Percentiles rank a stretch among this genome's conserved stretches.
Conservation (phyloP, 2,888 invertebrate genomes). For the Timandra comae region DNA sequence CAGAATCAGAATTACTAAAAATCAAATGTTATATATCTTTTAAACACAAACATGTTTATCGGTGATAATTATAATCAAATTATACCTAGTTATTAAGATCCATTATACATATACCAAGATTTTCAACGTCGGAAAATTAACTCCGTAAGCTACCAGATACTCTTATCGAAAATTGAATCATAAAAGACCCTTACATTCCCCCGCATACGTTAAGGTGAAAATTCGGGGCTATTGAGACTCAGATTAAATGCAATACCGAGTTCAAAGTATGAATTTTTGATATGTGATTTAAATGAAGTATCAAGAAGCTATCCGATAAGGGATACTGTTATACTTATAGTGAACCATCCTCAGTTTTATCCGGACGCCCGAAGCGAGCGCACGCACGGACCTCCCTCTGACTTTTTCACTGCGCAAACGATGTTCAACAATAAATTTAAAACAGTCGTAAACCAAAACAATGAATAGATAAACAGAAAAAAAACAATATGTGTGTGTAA, state of each 20-base stretch:
- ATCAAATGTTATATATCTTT: too few species aligned
- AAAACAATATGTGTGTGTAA: too few species aligned
- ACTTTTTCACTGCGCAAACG: too few species aligned
- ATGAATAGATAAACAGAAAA: too few species aligned
- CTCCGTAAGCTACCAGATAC: constrained; percentile 9
- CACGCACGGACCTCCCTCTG: too few species aligned
- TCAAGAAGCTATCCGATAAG: constrained; percentile 3
- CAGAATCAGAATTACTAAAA: too few species aligned
- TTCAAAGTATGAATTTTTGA: constrained; percentile 7
- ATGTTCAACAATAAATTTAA: too few species aligned
- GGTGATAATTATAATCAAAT: not conserved
- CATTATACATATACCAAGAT: constrained; percentile 11
- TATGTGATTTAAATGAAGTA: constrained; percentile 3
- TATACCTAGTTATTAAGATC: not conserved
- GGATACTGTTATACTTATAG: not conserved
- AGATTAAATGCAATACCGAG: constrained; percentile 2
- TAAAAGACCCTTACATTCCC: constrained; percentile 14
- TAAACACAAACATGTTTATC: not conserved
- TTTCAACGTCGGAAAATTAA: constrained; percentile 18
- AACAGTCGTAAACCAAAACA: constrained; percentile 5
- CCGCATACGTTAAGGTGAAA: constrained; percentile 9
- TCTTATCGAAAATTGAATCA: constrained; percentile 28
- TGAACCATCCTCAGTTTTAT: constrained; percentile 36
- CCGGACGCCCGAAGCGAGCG: constrained; percentile 26
- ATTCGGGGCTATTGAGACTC: constrained; percentile 3